These are phyloP conservation scores for Spea hammondii DNA, from an alignment of 2,797 vertebrate species.

Conservation along the genomic window DNA sequence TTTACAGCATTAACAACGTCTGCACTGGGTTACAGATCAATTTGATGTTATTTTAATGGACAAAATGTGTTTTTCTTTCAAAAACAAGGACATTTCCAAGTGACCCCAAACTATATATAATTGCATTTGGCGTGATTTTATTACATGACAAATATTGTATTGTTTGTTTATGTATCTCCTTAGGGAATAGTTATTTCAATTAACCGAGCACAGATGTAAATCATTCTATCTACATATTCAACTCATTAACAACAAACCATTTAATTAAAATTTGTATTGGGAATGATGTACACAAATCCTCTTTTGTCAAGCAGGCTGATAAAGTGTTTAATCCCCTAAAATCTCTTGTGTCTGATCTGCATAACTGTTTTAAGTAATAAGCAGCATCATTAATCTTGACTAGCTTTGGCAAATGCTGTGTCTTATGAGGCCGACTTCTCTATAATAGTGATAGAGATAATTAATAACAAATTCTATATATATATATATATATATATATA, in stretches of 20 bases:
- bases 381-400: constrained; percentile 59
- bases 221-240: constrained; percentile 75
- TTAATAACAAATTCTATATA: neutral
- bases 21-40: too few species aligned
- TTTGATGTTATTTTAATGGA: too few species aligned
- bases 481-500: too few species aligned
- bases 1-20: too few species aligned
- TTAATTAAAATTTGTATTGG: constrained; percentile 79
- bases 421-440: neutral
- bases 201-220: constrained; percentile 73
- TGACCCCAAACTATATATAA: too few species aligned
- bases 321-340: constrained; percentile 51
- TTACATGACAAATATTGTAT: too few species aligned
- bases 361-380: constrained; percentile 68
- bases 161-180: neutral
- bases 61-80: too few species aligned
- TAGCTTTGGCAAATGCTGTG: neutral
- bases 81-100: too few species aligned
- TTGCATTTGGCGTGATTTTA: too few species aligned
- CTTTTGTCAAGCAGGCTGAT: constrained; percentile 57
- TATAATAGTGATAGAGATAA: neutral
- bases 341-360: constrained; percentile 77
- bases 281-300: constrained; percentile 70
- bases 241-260: constrained; percentile 67
- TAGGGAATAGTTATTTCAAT: constrained; percentile 63